Evolutionary conservation across 2,113 vertebrate genomes (phyloP).

Genomic region (Chloroceryle aenea): DNA sequence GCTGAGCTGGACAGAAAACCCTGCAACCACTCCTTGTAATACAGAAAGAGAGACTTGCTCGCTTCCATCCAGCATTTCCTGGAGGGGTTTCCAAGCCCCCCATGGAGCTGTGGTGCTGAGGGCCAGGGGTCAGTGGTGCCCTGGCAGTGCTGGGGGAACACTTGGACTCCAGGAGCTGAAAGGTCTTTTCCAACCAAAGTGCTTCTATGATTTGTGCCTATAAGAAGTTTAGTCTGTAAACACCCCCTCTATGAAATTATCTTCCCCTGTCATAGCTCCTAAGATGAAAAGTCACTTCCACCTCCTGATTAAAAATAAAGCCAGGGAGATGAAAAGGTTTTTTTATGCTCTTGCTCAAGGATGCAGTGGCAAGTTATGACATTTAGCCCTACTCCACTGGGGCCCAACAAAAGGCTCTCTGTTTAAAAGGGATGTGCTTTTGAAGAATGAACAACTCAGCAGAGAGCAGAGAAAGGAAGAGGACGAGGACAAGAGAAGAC

Average conservation of each 20-base stretch:
- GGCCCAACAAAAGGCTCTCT: constrained; percentile 7
- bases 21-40: not conserved
- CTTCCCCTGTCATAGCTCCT: not conserved
- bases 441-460: not conserved
- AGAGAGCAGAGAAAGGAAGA: not conserved
- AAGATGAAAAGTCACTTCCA: constrained; percentile 22
- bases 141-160: not conserved
- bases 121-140: not conserved
- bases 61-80: not conserved
- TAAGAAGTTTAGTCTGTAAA: not conserved
- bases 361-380: not conserved
- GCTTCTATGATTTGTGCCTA: not conserved
- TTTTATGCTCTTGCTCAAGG: constrained; percentile 4
- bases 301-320: not conserved
- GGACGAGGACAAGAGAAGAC: not conserved
- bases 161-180: not conserved
- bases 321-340: not conserved
- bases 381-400: not conserved
- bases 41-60: not conserved
- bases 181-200: not conserved
- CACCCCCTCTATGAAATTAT: not conserved
- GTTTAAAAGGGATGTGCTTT: not conserved
- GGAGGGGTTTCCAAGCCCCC: too few species aligned
- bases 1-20: not conserved
- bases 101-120: not conserved